Evolutionary conservation across 2,797 vertebrate genomes (phyloP).

Genomic region (Chrosomus eos): DNA sequence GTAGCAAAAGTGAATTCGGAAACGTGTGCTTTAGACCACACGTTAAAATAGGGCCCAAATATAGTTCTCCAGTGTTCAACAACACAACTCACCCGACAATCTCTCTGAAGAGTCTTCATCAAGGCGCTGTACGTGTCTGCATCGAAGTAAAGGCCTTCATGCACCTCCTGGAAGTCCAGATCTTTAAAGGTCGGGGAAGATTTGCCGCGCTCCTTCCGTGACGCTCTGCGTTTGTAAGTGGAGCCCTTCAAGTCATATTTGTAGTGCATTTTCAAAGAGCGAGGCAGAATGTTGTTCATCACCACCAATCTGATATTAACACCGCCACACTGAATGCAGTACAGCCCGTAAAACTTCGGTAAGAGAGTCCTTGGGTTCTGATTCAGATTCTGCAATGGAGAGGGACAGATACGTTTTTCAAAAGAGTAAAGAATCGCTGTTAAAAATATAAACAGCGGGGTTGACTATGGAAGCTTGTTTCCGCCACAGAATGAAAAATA

Average conservation of each 20-base stretch:
- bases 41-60: not conserved
- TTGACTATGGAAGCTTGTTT: too few species aligned
- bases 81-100: slow-evolving; percentile 85
- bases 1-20: too few species aligned
- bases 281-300: slow-evolving; percentile 96
- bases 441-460: too few species aligned
- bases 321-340: slow-evolving; percentile 91
- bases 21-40: too few species aligned
- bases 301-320: slow-evolving; percentile 90
- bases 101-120: slow-evolving; percentile 94
- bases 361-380: slow-evolving; percentile 95
- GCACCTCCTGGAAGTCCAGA: slow-evolving; percentile 95
- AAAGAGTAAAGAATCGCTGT: not conserved
- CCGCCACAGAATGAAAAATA: too few species aligned
- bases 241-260: slow-evolving; percentile 97
- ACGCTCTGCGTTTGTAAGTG: slow-evolving; percentile 90
- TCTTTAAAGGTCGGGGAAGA: slow-evolving; percentile 91
- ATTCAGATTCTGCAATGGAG: slow-evolving; percentile 88
- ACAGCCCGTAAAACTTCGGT: slow-evolving; percentile 98
- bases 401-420: not conserved
- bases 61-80: not conserved
- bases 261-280: slow-evolving; percentile 91
- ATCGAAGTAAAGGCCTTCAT: slow-evolving; percentile 91
- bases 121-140: slow-evolving; percentile 88
- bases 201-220: slow-evolving; percentile 88